Evolutionary conservation across 2,888 invertebrate genomes (phyloP), one percentile per base, ranked within the genome.

Genomic region (Melipona beecheii): DNA sequence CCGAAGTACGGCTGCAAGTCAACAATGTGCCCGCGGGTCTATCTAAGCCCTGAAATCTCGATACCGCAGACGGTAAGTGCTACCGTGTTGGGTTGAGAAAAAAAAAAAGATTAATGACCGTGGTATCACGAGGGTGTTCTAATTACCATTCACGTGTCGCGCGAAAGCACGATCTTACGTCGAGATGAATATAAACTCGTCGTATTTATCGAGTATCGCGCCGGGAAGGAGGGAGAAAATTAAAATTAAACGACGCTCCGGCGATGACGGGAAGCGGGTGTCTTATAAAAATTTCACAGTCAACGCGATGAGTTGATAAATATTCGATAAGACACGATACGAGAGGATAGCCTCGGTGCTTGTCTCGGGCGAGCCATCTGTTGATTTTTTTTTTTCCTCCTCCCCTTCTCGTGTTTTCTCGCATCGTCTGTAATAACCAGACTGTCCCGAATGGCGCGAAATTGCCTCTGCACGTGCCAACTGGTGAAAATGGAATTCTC

Each of bases 401-500:
- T 58, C 43, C 19, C 31, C 36, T 54, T 31, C 36, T 36, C 36
- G 36, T 36, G 36, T 5, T 9, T 36, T 36, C 36, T 36, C 36
- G 36, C 75, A 24, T 15, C 49, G 19, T 24, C 49, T 43, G 19
- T 78, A 78, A 77, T 65, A 70, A 58, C 24, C 49, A 24, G 49
- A 65, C 50, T 31, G 24, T 60, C 73, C 72, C 43, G 52, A 80
- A 77, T 80, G 27, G 56, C 21, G 24, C 50, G 56, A 82, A 70
- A 83, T 80, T 84, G 76, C 24, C 77, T 65, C 79, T 81, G 31
- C 58, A 75, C 24, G 36, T 9, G 9, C 36, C 36, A 1, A 9
- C 43, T 9, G 43, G 9, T 43, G 24, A 0, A 43, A 89, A 86
- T 86, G 82, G 69, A 80, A 86, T 82, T 79, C 68, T 83, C 84